Base-by-base conservation (phyloP, 2,888 invertebrate species). In the Drosophila phalerata region DNA sequence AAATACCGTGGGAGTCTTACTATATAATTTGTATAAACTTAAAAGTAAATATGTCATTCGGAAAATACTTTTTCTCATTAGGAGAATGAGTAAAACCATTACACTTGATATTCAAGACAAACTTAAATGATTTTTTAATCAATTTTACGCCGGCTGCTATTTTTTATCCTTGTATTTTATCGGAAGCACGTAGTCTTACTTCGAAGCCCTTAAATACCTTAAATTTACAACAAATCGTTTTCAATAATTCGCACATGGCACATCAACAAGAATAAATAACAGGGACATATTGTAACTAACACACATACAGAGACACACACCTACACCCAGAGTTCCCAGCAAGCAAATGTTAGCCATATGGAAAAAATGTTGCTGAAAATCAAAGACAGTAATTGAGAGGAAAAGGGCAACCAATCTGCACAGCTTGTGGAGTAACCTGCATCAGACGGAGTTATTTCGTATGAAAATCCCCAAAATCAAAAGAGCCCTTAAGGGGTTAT, bases 201-300 rank as follows among this genome's bases (percentile, higher is more conserved):
- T 57, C 48, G 68, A 72, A 66, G 58, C 64, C 69, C 56, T 70
- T 78, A 65, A 81, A 75, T 81, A 69, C 66, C 56, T 81, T 75
- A 76, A 76, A 79, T 72, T 79, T 74, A 69, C 69, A 78, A 86
- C 78, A 86, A 86, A 86, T 81, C 69, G 77, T 70, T 77, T 71
- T 73, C 77, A 87, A 87, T 85, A 82, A 85, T 77, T 82, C 69
- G 71, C 87, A 86, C 73, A 79, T 85, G 82, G 77, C 69, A 74
- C 82, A 57, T 73, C 60, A 73, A 61, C 69, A 77, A 63, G 77
- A 73, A 85, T 85, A 82, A 79, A 79, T 82, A 79, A 76, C 70
- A 40, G 52, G 60, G 62, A 78, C 65, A 74, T 64, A 66, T 57
- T 66, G 68, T 57, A 53, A 32, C 47, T 60, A 52, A 53, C 34